Percentiles rank a stretch among this genome's conserved stretches.
These are phyloP conservation scores for Rhea americana DNA, from an alignment of 2,113 vertebrate genomes.

Conservation along the genomic window DNA sequence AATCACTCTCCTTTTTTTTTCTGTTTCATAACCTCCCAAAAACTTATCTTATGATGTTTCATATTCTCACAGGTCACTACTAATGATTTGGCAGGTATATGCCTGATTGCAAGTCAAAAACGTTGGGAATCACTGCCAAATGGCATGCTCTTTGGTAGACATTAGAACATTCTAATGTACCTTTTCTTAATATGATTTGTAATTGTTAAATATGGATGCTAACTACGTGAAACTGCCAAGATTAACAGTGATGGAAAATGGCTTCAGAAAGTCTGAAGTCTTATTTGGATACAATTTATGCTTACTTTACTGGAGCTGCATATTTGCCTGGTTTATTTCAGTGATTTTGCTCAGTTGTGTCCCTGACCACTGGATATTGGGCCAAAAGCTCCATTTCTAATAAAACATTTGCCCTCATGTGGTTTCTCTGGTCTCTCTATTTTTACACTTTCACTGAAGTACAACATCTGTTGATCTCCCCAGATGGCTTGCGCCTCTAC, in stretches of 20 bases:
- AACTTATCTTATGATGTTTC: not conserved
- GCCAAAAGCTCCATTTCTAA: not conserved
- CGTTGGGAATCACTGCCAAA: rapidly evolving
- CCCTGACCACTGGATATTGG: not conserved
- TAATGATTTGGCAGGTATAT: rapidly evolving
- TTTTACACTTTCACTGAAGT: not conserved
- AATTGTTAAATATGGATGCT: not conserved
- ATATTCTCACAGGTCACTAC: not conserved
- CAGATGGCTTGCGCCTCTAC: not conserved
- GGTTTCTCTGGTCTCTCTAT: not conserved
- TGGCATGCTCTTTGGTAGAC: not conserved
- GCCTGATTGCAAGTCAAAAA: not conserved
- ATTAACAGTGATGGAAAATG: not conserved
- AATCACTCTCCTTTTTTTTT: rapidly evolving
- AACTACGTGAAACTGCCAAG: not conserved
- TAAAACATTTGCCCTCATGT: rapidly evolving
- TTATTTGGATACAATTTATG: not conserved
- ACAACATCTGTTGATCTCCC: conserved; percentile 5
- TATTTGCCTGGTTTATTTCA: not conserved
- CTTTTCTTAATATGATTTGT: not conserved
- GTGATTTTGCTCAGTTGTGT: rapidly evolving
- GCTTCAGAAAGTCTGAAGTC: not conserved
- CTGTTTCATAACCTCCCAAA: not conserved
- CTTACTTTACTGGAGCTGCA: not conserved
- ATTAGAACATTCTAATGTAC: not conserved